Percentiles rank a stretch among this genome's conserved stretches.
phyloP scores from a whole-genome alignment of 2,113 vertebrate genomes.

The Chitala chitala region DNA sequence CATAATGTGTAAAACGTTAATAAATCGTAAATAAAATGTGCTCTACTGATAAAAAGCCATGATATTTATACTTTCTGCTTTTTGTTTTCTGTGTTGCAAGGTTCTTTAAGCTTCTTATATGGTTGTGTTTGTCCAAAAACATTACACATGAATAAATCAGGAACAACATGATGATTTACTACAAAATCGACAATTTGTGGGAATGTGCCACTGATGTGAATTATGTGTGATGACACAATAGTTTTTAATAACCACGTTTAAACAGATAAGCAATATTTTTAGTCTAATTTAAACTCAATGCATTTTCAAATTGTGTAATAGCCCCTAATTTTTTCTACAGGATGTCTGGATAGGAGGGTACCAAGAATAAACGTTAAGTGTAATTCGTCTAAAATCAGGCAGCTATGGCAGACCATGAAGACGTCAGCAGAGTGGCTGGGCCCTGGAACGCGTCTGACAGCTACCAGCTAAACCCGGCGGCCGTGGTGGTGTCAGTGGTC shows the following conservation, averaged over 20 bases:
- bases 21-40: no score
- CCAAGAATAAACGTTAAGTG: constrained; percentile 7
- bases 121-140: no score
- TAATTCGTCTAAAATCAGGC: constrained; percentile 27
- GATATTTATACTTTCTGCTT: no score
- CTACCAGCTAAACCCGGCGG: constrained; percentile 71
- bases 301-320: neutral
- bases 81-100: no score
- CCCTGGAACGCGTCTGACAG: constrained; percentile 64
- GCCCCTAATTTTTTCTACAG: neutral
- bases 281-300: neutral
- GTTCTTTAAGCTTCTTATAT: no score
- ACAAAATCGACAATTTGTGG: no score
- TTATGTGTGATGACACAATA: no score
- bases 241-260: neutral
- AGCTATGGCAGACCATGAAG: constrained; percentile 70
- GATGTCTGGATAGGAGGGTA: neutral
- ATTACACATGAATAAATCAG: no score
- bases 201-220: no score
- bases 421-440: constrained; percentile 54
- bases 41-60: no score
- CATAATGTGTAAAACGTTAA: no score
- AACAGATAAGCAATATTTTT: neutral
- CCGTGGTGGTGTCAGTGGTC: constrained; percentile 73
- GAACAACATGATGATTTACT: no score